Evolutionary conservation across 2,113 vertebrate species (phyloP), one percentile per base, ranked within the genome.

Genomic region (Ornithorhynchus anatinus): DNA sequence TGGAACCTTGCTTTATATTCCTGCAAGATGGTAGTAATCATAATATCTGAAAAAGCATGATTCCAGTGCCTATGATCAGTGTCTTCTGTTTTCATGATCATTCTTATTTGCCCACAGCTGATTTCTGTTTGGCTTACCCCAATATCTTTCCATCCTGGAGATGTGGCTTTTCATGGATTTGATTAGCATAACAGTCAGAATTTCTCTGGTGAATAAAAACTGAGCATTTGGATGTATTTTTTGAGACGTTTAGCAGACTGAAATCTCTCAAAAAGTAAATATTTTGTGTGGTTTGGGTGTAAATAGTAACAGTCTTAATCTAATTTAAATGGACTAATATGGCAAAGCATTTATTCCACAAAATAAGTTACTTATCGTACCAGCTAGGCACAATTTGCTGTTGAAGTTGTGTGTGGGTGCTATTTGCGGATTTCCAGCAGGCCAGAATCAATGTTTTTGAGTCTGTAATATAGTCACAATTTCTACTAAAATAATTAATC

Each of bases 171-270:
- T n/a, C n/a, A n/a, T n/a, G n/a, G n/a, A n/a, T n/a, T n/a, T n/a
- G n/a, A n/a, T n/a, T n/a, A n/a, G n/a, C n/a, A n/a, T n/a, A n/a
- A 19, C 23, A 20, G 13, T 44, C 33, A 73, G 9, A 59, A 44
- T 52, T 53, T 66, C 25, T 63, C 22, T 38, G 15, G 40, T 65
- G 19, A 70, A 52, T 16, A 60, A 47, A 23, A 67, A 70, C 51
- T 3, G 27, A 36, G 62, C 39, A 65, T 45, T 31, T 9, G 39
- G 20, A 8, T 27, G 25, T 23, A 53, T 33, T 10, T 25, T n/a
- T 8, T 53, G 39, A 44, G 22, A 42, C n/a, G n/a, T 87, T 81
- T 89, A 78, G 65, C 61, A 77, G 43, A 53, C 51, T 74, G 23
- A 53, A 15, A 52, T 52, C 39, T 48, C 81, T 63, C 56, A 76